Evolutionary conservation across 1,140 invertebrate species (phyloP).

Genomic region (Ceratitis capitata): DNA sequence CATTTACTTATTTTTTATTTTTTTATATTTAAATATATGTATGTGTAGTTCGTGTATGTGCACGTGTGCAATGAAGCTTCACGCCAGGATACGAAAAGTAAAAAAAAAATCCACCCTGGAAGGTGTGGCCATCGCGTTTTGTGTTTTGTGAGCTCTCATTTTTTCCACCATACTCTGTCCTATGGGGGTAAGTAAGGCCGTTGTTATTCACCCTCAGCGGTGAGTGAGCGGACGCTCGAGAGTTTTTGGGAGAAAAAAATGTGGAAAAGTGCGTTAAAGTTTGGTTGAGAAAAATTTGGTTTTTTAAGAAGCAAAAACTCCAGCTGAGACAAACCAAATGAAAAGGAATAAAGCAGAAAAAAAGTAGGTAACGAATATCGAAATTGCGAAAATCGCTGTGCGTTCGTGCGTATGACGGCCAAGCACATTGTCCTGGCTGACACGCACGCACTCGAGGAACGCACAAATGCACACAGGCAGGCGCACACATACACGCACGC

Average conservation of each 20-base stretch:
- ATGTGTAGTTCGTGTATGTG: background rate
- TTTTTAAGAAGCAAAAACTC: background rate
- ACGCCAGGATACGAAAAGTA: too few species aligned
- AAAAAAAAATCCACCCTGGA: constrained; percentile 58
- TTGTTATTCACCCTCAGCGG: background rate
- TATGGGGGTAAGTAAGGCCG: background rate
- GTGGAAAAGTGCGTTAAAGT: background rate
- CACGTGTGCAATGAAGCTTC: constrained; percentile 28
- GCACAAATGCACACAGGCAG: background rate
- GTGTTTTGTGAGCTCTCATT: constrained; percentile 42
- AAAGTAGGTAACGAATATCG: background rate
- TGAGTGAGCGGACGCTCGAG: background rate
- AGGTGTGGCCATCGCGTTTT: constrained; percentile 58
- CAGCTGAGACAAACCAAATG: background rate
- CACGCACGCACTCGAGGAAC: background rate
- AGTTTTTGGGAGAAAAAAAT: too few species aligned
- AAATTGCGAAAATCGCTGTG: constrained; percentile 54
- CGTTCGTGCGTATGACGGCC: constrained; percentile 51
- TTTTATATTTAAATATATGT: background rate
- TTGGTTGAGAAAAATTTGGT: too few species aligned
- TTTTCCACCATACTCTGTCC: constrained; percentile 35
- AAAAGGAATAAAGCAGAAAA: background rate
- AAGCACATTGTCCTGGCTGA: constrained; percentile 24
- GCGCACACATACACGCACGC: background rate
- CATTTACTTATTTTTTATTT: background rate